Conservation (phyloP, 2,888 invertebrate genomes). For the Cantharis rustica region DNA sequence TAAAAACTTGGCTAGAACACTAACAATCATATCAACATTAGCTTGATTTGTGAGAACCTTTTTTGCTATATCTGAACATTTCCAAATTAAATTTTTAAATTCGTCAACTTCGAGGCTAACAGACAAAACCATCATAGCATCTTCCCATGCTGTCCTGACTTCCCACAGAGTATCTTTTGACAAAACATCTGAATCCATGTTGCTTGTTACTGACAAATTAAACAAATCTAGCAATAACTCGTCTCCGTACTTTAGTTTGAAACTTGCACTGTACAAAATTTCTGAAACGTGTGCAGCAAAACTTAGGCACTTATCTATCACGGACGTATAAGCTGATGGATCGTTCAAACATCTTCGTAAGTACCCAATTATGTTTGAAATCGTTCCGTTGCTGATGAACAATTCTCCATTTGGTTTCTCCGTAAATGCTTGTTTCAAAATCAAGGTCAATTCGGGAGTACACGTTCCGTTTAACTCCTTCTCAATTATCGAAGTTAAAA, state of each 20-base stretch:
- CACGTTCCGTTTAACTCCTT: slow-evolving; percentile 47
- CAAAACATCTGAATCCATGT: slow-evolving; percentile 49
- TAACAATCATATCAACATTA: slow-evolving; percentile 27
- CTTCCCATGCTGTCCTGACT: slow-evolving; percentile 64
- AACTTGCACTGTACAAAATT: slow-evolving; percentile 57
- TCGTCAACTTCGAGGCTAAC: slow-evolving; percentile 33
- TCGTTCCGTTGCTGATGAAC: slow-evolving; percentile 52
- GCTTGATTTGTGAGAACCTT: slow-evolving; percentile 38
- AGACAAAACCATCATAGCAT: slow-evolving; percentile 54
- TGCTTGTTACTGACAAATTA: slow-evolving; percentile 54
- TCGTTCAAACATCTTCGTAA: slow-evolving; percentile 51
- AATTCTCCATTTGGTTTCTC: slow-evolving; percentile 55
- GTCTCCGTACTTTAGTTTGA: slow-evolving; percentile 51
- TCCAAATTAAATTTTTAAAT: slow-evolving; percentile 45
- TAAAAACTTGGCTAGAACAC: slow-evolving; percentile 42
- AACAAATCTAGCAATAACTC: slow-evolving; percentile 58
- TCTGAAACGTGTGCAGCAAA: slow-evolving; percentile 61
- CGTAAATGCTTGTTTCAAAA: slow-evolving; percentile 51
- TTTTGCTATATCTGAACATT: slow-evolving; percentile 49
- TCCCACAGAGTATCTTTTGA: slow-evolving; percentile 61
- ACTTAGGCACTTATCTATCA: slow-evolving; percentile 59
- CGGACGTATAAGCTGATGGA: slow-evolving; percentile 41
- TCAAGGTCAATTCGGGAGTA: slow-evolving; percentile 45
- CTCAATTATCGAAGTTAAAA: slow-evolving; percentile 52
- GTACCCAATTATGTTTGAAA: slow-evolving; percentile 53